A percentile compares a stretch with the other conserved stretches of the same genome.
These are phyloP conservation scores for Aromia moschata DNA, from an alignment of 2,888 invertebrate genomes.

Conservation along the genomic window DNA sequence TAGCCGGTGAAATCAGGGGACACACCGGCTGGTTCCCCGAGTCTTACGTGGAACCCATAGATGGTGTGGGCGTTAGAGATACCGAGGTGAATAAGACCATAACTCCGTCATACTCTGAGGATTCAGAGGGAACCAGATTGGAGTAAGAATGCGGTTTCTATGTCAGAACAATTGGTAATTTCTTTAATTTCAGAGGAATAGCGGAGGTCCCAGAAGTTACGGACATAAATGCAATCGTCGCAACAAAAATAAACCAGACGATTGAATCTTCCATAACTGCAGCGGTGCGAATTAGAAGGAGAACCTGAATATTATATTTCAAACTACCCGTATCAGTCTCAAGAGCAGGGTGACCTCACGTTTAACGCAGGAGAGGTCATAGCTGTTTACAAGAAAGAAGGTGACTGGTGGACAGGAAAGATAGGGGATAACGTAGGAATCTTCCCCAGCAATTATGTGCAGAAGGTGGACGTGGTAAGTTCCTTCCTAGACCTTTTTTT, in stretches of 20 bases:
- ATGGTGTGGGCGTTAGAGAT: conserved; percentile 59
- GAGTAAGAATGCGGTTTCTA: conserved; percentile 63
- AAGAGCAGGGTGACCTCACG: conserved; percentile 89
- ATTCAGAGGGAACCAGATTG: conserved; percentile 58
- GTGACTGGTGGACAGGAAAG: conserved; percentile 99
- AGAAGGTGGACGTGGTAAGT: conserved; percentile 69
- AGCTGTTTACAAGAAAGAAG: conserved; percentile 87
- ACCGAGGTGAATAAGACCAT: conserved; percentile 53
- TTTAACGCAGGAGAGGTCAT: conserved; percentile 90
- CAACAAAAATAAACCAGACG: conserved; percentile 45
- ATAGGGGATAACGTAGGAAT: conserved; percentile 84
- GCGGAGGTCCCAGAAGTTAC: conserved; percentile 74
- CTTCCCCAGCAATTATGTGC: conserved; percentile 97
- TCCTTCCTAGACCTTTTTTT: too few relatives aligned
- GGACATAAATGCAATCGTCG: conserved; percentile 42
- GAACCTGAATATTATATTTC: conserved; percentile 82
- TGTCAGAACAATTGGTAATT: conserved; percentile 3
- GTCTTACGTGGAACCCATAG: conserved; percentile 87
- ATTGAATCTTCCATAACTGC: conserved; percentile 10
- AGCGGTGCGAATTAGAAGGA: conserved; percentile 48
- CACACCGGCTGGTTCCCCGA: conserved; percentile 97
- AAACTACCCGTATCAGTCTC: conserved; percentile 88
- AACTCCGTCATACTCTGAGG: conserved; percentile 53
- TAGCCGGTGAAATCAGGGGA: conserved; percentile 90
- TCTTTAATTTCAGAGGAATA: conserved; percentile 69